Percentiles rank a stretch among this genome's conserved stretches.
phyloP scores from a whole-genome alignment of 2,797 vertebrate species.

The Liasis olivaceus region DNA sequence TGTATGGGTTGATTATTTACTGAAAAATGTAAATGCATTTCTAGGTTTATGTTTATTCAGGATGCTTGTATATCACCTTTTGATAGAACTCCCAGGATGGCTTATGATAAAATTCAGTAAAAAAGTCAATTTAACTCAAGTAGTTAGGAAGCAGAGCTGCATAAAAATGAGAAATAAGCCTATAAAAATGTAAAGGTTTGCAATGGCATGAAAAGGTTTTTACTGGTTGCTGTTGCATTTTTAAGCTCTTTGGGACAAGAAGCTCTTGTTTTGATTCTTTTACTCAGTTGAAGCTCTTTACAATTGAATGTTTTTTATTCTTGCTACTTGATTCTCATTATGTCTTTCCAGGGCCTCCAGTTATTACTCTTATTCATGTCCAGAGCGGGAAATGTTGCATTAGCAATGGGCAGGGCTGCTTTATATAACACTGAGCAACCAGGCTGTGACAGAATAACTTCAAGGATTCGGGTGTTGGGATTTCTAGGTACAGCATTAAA shows the following conservation, averaged over 20 bases:
- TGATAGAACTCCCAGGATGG: neutral
- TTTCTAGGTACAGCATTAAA: neutral
- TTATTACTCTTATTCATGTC: conserved; percentile 47
- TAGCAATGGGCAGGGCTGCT: conserved; percentile 4
- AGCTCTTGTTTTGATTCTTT: conserved; percentile 36
- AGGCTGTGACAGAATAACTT: neutral
- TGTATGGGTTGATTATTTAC: neutral
- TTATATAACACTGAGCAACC: neutral
- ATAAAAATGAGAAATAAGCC: neutral
- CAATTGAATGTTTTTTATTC: conserved; percentile 48
- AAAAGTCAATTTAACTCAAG: neutral
- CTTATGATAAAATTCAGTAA: neutral
- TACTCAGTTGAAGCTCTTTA: conserved; percentile 40
- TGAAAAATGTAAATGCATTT: neutral
- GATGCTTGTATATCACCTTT: neutral
- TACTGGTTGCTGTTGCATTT: conserved; percentile 10
- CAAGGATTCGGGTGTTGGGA: neutral
- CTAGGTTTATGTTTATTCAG: neutral
- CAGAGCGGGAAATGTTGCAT: conserved; percentile 41
- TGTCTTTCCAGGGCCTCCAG: conserved; percentile 51
- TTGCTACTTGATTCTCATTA: conserved; percentile 45
- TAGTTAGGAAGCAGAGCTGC: neutral
- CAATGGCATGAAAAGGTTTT: neutral
- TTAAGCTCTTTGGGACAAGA: conserved; percentile 30
- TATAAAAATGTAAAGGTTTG: neutral